Percentiles rank a stretch among this genome's conserved stretches.
Evolutionary conservation across 2,113 vertebrate genomes (phyloP).

Genomic region (Carlito syrichta): DNA sequence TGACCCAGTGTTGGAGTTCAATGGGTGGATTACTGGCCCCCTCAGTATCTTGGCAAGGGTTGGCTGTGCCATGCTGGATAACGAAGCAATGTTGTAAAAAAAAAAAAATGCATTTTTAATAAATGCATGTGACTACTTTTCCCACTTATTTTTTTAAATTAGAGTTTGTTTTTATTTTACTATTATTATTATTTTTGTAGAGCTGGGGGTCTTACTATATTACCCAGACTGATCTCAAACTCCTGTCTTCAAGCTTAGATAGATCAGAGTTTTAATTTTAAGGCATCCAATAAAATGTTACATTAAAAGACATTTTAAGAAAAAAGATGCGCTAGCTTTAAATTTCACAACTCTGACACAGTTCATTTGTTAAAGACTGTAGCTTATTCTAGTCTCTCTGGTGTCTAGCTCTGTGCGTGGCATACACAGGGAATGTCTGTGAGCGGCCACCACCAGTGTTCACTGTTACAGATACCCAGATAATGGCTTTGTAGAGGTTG

Average conservation of each 20-base stretch:
- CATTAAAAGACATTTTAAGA: not conserved
- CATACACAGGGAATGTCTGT: not conserved
- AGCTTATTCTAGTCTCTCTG: not conserved
- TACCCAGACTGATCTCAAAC: too few relatives aligned
- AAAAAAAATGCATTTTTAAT: not conserved
- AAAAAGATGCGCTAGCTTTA: not conserved
- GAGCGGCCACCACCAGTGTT: not conserved
- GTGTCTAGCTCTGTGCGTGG: not conserved
- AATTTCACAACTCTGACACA: not conserved
- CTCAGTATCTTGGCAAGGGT: not conserved
- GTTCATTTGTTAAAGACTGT: not conserved
- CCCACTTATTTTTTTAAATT: not conserved
- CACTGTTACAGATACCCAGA: not conserved
- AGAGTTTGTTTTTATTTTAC: too few relatives aligned
- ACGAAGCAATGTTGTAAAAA: not conserved
- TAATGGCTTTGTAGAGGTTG: not conserved
- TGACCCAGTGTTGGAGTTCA: not conserved
- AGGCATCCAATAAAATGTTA: not conserved
- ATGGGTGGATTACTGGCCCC: not conserved
- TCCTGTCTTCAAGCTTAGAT: too few relatives aligned
- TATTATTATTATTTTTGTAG: too few relatives aligned
- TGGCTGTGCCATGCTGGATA: not conserved
- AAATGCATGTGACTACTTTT: not conserved
- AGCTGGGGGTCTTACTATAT: too few relatives aligned
- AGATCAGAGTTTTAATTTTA: constrained; percentile 4